phyloP scores from a whole-genome alignment of 1,140 invertebrate genomes.

The Heliconius congener region DNA sequence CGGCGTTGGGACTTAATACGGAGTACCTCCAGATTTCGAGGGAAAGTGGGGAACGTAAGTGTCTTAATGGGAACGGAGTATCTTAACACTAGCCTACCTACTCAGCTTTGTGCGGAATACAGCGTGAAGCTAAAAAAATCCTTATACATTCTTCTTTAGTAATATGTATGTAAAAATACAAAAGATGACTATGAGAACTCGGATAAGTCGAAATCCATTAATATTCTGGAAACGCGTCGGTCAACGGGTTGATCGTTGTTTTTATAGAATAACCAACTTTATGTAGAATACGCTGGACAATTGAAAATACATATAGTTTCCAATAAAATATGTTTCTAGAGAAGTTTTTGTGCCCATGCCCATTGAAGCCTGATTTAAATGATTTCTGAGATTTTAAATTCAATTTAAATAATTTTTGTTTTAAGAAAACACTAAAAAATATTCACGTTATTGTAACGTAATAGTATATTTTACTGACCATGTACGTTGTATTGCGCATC shows the following conservation, averaged over 20 bases:
- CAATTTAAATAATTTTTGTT: neutral
- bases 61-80: too few species aligned
- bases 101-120: too few species aligned
- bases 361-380: slow-evolving; percentile 18
- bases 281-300: slow-evolving; percentile 1
- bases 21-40: too few species aligned
- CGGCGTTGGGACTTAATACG: too few species aligned
- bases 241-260: slow-evolving; percentile 13
- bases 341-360: neutral
- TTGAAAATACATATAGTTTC: slow-evolving; percentile 8
- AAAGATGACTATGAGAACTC: slow-evolving; percentile 45
- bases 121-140: too few species aligned
- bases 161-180: neutral
- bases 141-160: too few species aligned
- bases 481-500: too few species aligned
- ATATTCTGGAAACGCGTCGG: slow-evolving; percentile 44
- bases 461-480: too few species aligned
- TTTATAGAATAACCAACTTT: slow-evolving; percentile 9
- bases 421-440: neutral
- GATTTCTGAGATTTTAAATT: slow-evolving; percentile 17
- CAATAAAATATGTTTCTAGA: neutral
- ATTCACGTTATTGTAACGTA: too few species aligned
- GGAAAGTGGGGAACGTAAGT: too few species aligned
- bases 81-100: too few species aligned
- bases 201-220: slow-evolving; percentile 45